Evolutionary conservation across 37 sponge, comb jelly and placozoan genomes (phyloP), one percentile per base, ranked within the genome.

Genomic region (Mnemiopsis leidyi): DNA sequence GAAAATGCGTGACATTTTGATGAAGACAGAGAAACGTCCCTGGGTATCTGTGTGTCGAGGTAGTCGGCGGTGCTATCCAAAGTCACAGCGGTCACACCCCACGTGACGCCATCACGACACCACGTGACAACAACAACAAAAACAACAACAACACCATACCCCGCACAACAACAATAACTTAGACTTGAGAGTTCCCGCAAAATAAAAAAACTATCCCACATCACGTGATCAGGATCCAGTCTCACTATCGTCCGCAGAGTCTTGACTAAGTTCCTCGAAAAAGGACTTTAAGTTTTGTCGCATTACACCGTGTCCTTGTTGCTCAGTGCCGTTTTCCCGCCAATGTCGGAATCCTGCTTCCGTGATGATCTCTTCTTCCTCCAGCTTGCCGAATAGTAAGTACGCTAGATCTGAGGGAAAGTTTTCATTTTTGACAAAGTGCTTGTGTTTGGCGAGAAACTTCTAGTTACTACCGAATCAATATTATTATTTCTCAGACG

Each of bases 321-420:
- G 39, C n/a, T 85, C 90, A 13, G 38, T 33, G 40, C 90, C 90
- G 48, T 85, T 18, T 0, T 85, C 90, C 28, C 61, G 40, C 90
- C 90, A 85, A 25, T 40, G 61, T 40, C 90, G 40, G 61, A 85
- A 85, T n/a, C 90, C 90, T 0, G 2, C 48, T 39, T 40, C 90
- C n/a, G 90, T 36, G 32, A 85, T 39, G 39, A 39, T 85, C 36
- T 40, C 90, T 0, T 33, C 29, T 7, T 85, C 90, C 38, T 85
- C 40, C 7, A 85, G 61, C 61, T 85, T 85, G 0, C 7, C 90
- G 48, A 85, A 85, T 7, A 85, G 21, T 0, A 32, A 28, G 30
- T 40, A n/a, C 9, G 90, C 61, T 18, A 71, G n/a, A n/a, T 71
- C 75, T 71, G 75, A 71, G 30, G 20, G 30, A 28, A 71, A 7